Base-by-base conservation (phyloP, 2,888 invertebrate species). In the Dryococelus australis region DNA sequence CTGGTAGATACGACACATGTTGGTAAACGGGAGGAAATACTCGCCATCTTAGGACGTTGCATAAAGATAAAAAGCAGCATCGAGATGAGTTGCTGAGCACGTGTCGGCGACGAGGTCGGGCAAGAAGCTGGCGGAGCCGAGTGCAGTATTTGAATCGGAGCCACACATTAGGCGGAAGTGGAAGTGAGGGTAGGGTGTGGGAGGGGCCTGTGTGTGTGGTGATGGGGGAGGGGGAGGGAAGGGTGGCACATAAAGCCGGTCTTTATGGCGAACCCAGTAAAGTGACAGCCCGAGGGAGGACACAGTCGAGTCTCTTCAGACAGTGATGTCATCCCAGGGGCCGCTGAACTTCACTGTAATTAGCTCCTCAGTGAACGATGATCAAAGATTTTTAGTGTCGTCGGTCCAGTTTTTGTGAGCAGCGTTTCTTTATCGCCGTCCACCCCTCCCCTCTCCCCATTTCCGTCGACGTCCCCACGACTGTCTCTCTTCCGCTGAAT, bases 321-420 rank as follows among this genome's bases (percentile, higher is more conserved):
- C 65, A 65, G 65, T 65, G 65, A 65, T 65, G 65, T 65, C 65
- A 65, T 65, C 65, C 65, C 24, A 20, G 65, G n/a, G 65, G 65
- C 65, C 65, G 65, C 65, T 65, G 65, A 65, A 65, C 65, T 65
- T n/a, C 2, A 65, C 65, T 65, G 65, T 65, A 65, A 65, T 65
- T 65, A 65, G 24, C 65, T 65, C 65, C 65, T 16, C 65, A 65
- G 65, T 65, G 65, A 65, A 65, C 65, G 65, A 65, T 65, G 65
- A 65, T 65, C 65, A 65, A 65, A 65, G 65, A 65, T 65, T 65
- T 65, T 65, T 65, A 65, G 65, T 65, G 65, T 65, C 65, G 65
- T 65, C n/a, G 65, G 35, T 24, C 24, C 13, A n/a, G 24, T 47
- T 47, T 47, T 47, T 47, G 47, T n/a, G 65, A 65, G 24, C 65